These are phyloP conservation scores for Oscheius sp. DNA, from an alignment of 2,888 invertebrate genomes.

Conservation along the genomic window DNA sequence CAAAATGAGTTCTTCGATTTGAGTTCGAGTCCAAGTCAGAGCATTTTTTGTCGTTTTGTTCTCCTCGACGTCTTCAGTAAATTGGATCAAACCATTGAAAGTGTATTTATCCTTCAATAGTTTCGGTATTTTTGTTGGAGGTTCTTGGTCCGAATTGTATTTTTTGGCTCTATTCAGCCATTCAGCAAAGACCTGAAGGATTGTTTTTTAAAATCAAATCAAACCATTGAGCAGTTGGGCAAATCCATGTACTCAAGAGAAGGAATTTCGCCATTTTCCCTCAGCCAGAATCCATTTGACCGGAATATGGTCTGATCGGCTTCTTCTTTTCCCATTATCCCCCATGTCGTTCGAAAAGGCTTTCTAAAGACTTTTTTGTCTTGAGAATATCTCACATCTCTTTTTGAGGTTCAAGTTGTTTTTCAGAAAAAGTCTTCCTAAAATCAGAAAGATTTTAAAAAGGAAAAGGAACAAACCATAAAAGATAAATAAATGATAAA, in stretches of 20 bases:
- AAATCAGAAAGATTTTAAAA: background rate
- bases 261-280: background rate
- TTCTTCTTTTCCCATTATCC: background rate
- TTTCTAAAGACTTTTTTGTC: background rate
- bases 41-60: background rate
- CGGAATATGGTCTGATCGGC: background rate
- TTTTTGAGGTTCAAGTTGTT: background rate
- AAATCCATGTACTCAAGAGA: background rate
- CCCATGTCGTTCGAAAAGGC: background rate
- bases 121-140: conserved; percentile 1
- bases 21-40: background rate
- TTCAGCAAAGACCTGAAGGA: background rate
- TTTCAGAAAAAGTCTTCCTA: background rate
- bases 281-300: background rate
- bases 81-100: background rate
- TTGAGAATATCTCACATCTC: background rate
- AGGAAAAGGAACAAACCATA: background rate
- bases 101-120: background rate
- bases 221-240: background rate
- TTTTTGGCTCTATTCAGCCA: background rate
- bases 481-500: background rate
- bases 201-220: background rate
- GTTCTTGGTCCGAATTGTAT: background rate
- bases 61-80: background rate
- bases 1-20: background rate